Evolutionary conservation across 2,797 vertebrate genomes (phyloP).

Genomic region (Parauchenoglanis ngamensis): DNA sequence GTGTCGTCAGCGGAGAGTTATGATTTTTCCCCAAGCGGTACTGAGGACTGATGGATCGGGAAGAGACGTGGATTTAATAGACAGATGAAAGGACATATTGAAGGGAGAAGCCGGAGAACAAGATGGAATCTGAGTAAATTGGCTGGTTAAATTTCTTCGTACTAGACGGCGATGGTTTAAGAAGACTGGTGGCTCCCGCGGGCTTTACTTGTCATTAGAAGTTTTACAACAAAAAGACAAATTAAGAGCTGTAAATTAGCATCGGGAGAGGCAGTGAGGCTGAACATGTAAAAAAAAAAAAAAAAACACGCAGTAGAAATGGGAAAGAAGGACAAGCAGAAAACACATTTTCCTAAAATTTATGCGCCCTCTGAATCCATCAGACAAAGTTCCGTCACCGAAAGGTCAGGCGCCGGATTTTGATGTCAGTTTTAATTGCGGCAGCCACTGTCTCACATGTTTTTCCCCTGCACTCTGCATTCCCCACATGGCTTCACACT

Average conservation of each 20-base stretch:
- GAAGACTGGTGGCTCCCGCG: neutral
- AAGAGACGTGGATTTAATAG: neutral
- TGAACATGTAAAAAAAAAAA: neutral
- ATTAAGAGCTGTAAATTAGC: neutral
- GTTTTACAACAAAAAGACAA: neutral
- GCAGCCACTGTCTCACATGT: neutral
- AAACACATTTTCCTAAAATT: neutral
- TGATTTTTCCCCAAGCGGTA: neutral
- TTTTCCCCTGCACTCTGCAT: neutral
- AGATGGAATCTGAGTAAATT: slow-evolving; percentile 1
- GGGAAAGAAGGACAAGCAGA: neutral
- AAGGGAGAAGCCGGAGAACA: neutral
- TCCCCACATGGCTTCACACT: neutral
- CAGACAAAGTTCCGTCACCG: slow-evolving; percentile 9
- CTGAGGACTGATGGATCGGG: neutral
- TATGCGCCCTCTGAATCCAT: neutral
- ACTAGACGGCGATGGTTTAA: neutral
- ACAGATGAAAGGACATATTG: neutral
- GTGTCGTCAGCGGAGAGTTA: neutral
- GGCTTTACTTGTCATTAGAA: neutral
- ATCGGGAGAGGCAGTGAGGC: neutral
- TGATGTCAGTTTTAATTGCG: slow-evolving; percentile 46
- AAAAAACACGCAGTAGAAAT: neutral
- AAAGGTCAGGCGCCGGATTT: slow-evolving; percentile 46
- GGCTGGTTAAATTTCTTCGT: neutral